Evolutionary conservation across 2,888 invertebrate species (phyloP).

Genomic region (Lochmaea crataegi): DNA sequence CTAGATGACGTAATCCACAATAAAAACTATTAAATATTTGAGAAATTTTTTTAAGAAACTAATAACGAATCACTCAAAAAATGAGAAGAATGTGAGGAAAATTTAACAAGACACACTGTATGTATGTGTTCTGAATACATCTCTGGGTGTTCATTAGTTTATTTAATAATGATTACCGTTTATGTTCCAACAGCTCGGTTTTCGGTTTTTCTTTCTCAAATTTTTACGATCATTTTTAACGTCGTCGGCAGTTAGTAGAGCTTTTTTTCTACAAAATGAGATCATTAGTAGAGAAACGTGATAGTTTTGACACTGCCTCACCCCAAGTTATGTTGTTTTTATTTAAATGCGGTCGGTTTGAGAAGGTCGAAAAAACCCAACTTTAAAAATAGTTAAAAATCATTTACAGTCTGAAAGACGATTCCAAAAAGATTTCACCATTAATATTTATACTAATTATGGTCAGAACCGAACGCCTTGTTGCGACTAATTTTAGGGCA

Average conservation of each 20-base stretch:
- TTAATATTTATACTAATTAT: neutral
- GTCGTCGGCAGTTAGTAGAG: conserved; percentile 15
- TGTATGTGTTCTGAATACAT: neutral
- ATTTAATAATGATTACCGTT: conserved; percentile 15
- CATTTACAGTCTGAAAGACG: neutral
- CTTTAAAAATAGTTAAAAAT: neutral
- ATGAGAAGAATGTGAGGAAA: too few species aligned
- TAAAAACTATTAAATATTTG: too few species aligned
- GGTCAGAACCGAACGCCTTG: too few species aligned
- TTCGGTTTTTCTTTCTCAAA: conserved; percentile 18
- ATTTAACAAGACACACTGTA: too few species aligned
- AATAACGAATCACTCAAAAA: too few species aligned
- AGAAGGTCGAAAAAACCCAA: neutral
- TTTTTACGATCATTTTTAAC: conserved; percentile 30
- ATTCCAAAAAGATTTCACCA: neutral
- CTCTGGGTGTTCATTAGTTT: neutral
- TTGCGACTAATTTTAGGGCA: too few species aligned
- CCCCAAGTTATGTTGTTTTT: conserved; percentile 1
- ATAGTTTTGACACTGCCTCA: conserved; percentile 28
- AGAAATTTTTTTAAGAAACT: too few species aligned
- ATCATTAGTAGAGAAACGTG: conserved; percentile 30
- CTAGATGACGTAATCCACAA: too few species aligned
- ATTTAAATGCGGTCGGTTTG: neutral
- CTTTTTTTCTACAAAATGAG: conserved; percentile 28
- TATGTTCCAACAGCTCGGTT: conserved; percentile 5